Conservation (phyloP, 2,888 invertebrate species). For the Dicyrtomina minuta region DNA sequence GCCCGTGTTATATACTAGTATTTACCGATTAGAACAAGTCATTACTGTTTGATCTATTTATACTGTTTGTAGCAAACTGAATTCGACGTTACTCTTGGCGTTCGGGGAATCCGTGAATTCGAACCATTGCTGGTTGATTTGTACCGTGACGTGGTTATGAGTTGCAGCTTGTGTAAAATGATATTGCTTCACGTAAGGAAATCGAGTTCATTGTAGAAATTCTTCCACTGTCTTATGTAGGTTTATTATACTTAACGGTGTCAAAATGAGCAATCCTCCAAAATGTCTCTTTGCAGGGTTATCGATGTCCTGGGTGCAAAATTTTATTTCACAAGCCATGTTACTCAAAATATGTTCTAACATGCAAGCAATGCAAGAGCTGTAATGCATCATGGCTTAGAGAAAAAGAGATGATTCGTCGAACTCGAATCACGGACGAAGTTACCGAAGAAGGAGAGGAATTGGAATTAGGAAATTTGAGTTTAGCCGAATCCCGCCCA, state of each 20-base stretch:
- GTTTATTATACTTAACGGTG: not conserved
- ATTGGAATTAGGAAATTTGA: not conserved
- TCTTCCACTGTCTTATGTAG: too few species aligned
- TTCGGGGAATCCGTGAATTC: conserved; percentile 34
- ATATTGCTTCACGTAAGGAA: conserved; percentile 36
- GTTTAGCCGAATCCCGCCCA: not conserved
- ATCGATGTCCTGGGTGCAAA: conserved; percentile 27
- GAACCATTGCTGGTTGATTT: conserved; percentile 35
- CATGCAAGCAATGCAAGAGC: conserved; percentile 11
- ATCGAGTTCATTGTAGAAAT: too few species aligned
- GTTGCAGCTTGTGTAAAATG: conserved; percentile 32
- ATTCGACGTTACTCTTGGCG: conserved; percentile 29
- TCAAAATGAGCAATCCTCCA: not conserved
- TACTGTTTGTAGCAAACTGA: too few species aligned
- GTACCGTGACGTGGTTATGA: conserved; percentile 29
- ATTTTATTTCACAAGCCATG: conserved; percentile 28
- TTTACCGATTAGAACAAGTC: not conserved
- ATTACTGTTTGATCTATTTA: too few species aligned
- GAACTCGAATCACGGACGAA: conserved; percentile 5
- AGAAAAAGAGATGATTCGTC: conserved; percentile 11
- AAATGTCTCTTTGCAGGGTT: conserved; percentile 26
- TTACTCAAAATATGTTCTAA: conserved; percentile 5
- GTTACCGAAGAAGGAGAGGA: not conserved
- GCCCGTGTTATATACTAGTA: too few species aligned
- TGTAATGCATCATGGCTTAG: conserved; percentile 5